A percentile compares a stretch with the other conserved stretches of the same genome.
phyloP scores from a whole-genome alignment of 1,140 invertebrate genomes.

The Platorchestia sp. region DNA sequence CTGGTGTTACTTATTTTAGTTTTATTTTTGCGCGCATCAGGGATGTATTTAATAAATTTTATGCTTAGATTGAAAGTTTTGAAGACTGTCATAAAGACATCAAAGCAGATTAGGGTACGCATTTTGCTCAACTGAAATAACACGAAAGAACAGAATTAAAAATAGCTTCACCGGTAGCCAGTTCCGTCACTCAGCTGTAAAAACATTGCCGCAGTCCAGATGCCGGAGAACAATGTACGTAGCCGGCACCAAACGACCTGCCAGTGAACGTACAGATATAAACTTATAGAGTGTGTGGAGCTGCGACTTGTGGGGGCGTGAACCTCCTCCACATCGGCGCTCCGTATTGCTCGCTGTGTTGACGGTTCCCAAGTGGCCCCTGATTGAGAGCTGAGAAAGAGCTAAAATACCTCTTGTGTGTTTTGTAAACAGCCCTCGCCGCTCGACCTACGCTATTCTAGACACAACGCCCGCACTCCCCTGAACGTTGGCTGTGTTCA shows the following conservation, averaged over 20 bases:
- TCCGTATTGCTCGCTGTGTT: not conserved
- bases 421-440: not conserved
- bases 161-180: not conserved
- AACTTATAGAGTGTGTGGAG: not conserved
- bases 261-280: not conserved
- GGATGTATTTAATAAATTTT: too few relatives aligned
- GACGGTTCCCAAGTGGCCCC: not conserved
- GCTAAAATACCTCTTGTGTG: slow-evolving; percentile 7
- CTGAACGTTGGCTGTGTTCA: not conserved
- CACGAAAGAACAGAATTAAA: not conserved
- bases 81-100: too few relatives aligned
- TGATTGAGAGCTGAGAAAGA: not conserved
- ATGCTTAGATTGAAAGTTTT: not conserved
- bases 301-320: not conserved
- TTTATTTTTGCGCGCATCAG: too few relatives aligned
- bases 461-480: not conserved
- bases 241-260: not conserved
- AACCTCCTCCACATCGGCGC: not conserved
- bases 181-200: not conserved
- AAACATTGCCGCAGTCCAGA: too few relatives aligned
- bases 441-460: not conserved
- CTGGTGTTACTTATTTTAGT: not conserved
- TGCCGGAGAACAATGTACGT: too few relatives aligned
- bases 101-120: not conserved
- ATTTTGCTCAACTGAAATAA: not conserved